These are phyloP conservation scores for Charadrius vociferus DNA, from an alignment of 2,113 vertebrate species.

Conservation along the genomic window DNA sequence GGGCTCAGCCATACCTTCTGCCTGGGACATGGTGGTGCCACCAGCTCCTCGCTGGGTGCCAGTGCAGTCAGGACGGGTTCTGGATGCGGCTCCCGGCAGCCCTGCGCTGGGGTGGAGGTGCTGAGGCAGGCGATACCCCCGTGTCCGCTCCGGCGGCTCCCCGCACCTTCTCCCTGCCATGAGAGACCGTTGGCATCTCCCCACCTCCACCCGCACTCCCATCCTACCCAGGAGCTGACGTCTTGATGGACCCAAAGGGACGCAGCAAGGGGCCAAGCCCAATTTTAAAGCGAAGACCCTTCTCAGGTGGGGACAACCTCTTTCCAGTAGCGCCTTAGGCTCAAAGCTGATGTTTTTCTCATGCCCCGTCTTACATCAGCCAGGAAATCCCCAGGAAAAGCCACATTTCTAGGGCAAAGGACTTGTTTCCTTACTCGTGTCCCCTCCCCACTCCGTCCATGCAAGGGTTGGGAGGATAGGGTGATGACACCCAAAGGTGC, in stretches of 20 bases:
- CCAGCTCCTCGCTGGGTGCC: background rate
- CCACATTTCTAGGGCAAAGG: background rate
- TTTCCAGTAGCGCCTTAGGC: fast-evolving
- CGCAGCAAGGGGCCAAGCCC: background rate
- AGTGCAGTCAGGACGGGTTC: fast-evolving
- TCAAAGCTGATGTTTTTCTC: background rate
- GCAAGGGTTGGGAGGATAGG: background rate
- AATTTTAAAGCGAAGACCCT: background rate
- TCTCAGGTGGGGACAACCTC: background rate
- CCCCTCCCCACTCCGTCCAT: fast-evolving
- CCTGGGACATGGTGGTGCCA: conserved; percentile 1
- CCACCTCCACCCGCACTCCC: background rate
- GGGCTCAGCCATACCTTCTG: background rate
- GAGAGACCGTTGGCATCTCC: fast-evolving
- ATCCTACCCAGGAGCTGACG: background rate
- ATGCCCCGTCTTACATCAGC: background rate
- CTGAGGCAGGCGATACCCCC: fast-evolving
- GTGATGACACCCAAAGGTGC: background rate
- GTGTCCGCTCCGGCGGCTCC: background rate
- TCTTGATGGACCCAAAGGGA: background rate
- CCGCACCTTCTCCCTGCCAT: background rate
- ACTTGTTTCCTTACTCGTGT: fast-evolving
- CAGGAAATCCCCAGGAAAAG: conserved; percentile 62
- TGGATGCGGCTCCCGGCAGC: background rate
- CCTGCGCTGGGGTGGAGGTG: background rate